Evolutionary conservation across 2,797 vertebrate species (phyloP).

Genomic region (Rhyacichthys aspro): DNA sequence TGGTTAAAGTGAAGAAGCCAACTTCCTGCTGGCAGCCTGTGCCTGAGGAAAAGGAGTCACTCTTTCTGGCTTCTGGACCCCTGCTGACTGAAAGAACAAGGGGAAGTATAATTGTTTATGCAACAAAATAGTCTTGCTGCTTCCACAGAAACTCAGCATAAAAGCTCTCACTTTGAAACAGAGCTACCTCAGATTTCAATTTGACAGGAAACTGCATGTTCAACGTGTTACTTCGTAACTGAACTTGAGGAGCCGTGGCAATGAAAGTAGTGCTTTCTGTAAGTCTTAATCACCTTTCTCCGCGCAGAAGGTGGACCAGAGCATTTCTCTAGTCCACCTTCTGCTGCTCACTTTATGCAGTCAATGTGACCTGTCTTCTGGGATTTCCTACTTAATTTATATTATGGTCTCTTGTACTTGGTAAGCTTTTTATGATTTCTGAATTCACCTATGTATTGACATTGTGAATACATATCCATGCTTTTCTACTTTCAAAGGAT

Average conservation of each 20-base stretch:
- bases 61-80: constrained; percentile 15
- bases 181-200: constrained; percentile 36
- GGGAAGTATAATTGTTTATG: constrained; percentile 15
- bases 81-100: constrained; percentile 23
- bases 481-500: background rate
- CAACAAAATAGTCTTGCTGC: constrained; percentile 26
- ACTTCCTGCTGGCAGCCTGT: constrained; percentile 23
- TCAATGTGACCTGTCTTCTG: background rate
- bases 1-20: constrained; percentile 2
- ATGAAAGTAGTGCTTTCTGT: background rate
- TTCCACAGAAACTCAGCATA: constrained; percentile 10
- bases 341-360: background rate
- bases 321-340: too few species aligned
- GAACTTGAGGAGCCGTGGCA: constrained; percentile 1
- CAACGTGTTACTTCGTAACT: constrained; percentile 10
- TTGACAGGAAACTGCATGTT: constrained; percentile 3
- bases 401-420: too few species aligned
- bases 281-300: background rate
- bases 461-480: background rate
- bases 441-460: background rate
- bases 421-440: constrained; percentile 2
- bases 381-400: background rate
- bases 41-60: too few species aligned
- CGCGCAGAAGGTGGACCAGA: background rate
- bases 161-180: constrained; percentile 5